Evolutionary conservation across 2,888 invertebrate genomes (phyloP), one percentile per base, ranked within the genome.

Genomic region (Pseudoips prasinana): DNA sequence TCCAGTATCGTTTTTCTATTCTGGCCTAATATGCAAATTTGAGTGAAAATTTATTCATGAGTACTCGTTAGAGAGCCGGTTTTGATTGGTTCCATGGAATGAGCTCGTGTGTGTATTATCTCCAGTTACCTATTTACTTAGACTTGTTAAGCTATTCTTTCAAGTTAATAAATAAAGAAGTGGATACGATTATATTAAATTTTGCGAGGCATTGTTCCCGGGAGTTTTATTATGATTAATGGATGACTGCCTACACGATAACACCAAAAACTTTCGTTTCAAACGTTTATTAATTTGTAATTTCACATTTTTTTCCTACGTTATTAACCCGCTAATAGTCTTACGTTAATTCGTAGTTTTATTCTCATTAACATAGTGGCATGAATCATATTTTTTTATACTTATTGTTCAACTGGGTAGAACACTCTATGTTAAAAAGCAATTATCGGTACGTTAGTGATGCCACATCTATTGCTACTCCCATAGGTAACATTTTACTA

Each of bases 71-170:
- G 44, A 49, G 3, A 14, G 49, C 52, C 50, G 55, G 52, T 54
- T 64, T 64, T 63, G 60, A 64, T 64, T 62, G 56, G 58, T 52
- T 56, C 34, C 38, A 35, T 44, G 58, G 47, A 57, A 57, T 57
- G 58, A 59, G 58, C 45, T 35, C 44, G 41, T 46, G 49, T 50
- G 53, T 53, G 57, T 55, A 56, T 55, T 58, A 64, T 64, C 46
- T 52, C 39, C 52, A 46, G 45, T 52, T 40, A 39, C 33, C 39
- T 64, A 53, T 68, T 66, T 66, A 58, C 60, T 64, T 66, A 64
- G 58, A 62, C 39, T 38, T 41, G 48, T 49, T 51, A 52, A 62
- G 50, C 57, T 46, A 43, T 53, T 55, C 41, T 56, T 63, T 39
- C 49, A 54, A 30, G 50, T 38, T 39, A 46, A 42, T 47, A 58